Evolutionary conservation across 2,888 invertebrate species (phyloP), one percentile per base, ranked within the genome.

Genomic region (Diaphora mendica): DNA sequence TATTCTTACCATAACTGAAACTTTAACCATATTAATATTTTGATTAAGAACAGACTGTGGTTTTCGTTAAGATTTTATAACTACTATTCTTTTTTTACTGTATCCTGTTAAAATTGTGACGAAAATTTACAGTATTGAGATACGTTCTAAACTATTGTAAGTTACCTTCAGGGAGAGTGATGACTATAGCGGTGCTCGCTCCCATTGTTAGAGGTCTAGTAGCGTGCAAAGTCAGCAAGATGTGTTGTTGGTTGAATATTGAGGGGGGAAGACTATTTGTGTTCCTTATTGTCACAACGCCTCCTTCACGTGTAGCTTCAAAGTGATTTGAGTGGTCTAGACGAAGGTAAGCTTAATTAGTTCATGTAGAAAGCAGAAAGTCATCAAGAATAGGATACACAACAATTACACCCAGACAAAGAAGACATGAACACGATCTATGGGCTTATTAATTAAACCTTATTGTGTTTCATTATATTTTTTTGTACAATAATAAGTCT

Each of bases 191-290:
- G n/a, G 92, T 89, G 48, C 87, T 87, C 15, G 89, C 90, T 1
- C 90, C 91, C 9, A 92, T 91, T 33, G 91, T 89, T 33, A 89
- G 79, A 7, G 89, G 82, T 79, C 91, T 91, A 44, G 88, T 85
- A 67, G 93, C 94, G 5, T 62, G 30, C 30, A 62, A 62, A 62
- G 26, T 30, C 15, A 62, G 30, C 26, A 62, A 62, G 26, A 62
- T 62, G 59, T 62, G 59, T 26, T 62, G 59, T 30, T 62, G 59
- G 17, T 62, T 26, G 20, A 48, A 48, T 48, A 48, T 48, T 20
- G 48, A 48, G 48, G 48, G 20, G 0, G 48, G 48, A 20, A 62
- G 15, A 62, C 59, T 62, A 17, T 11, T 30, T 30, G 15, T 62
- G 59, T 26, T 62, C 15, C 13, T 30, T 48, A 62, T 26, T 5